Evolutionary conservation across 2,113 vertebrate species (phyloP).

Genomic region (Neogobius melanostomus): DNA sequence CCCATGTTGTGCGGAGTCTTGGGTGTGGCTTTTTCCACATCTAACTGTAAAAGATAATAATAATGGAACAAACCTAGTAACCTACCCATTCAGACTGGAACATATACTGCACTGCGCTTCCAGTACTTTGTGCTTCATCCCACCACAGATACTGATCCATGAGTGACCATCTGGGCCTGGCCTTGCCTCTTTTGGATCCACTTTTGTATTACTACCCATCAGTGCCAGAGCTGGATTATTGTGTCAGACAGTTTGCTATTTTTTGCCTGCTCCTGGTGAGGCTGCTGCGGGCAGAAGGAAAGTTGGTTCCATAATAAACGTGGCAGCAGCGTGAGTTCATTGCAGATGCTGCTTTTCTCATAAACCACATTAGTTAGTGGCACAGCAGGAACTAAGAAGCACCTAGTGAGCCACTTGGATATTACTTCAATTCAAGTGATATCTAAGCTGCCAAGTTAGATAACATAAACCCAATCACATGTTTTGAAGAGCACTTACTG

Average conservation of each 20-base stretch:
- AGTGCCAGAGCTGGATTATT: constrained; percentile 46
- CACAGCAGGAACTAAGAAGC: not conserved
- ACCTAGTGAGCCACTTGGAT: not conserved
- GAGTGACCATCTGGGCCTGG: constrained; percentile 24
- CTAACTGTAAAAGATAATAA: constrained; percentile 25
- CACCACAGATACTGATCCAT: constrained; percentile 62
- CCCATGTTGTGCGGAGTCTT: constrained; percentile 53
- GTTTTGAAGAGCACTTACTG: too few species aligned
- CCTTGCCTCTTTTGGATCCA: not conserved
- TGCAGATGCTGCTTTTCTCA: constrained; percentile 41
- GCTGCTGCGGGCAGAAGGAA: constrained; percentile 33
- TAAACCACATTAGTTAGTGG: constrained; percentile 38
- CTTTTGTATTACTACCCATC: constrained; percentile 29
- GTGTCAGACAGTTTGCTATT: constrained; percentile 42
- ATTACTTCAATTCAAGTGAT: too few species aligned
- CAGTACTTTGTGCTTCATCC: constrained; percentile 42
- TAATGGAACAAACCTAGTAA: not conserved
- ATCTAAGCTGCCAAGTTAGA: too few species aligned
- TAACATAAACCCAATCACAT: too few species aligned
- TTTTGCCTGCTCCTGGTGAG: constrained; percentile 38
- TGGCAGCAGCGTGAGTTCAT: constrained; percentile 38
- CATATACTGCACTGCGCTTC: constrained; percentile 31
- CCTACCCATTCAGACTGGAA: constrained; percentile 66
- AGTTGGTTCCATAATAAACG: constrained; percentile 42
- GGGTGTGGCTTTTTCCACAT: constrained; percentile 38